A percentile compares a stretch with the other conserved stretches of the same genome.
Conservation (phyloP, 2,888 invertebrate species). For the Eucera pruinosa region DNA sequence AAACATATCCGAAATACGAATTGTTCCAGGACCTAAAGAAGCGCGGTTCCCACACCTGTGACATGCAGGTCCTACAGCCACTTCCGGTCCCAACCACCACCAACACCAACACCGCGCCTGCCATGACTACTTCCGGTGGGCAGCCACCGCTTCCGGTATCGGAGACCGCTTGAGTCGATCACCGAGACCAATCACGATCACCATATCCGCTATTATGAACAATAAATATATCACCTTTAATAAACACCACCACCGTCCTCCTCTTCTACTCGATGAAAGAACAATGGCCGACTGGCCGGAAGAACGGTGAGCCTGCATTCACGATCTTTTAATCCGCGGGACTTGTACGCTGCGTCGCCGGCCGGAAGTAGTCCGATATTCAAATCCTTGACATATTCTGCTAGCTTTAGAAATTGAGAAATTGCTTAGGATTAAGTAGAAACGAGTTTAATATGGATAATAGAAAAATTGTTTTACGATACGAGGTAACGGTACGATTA, state of each 20-base stretch:
- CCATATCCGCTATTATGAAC: conserved; percentile 65
- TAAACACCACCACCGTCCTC: conserved; percentile 63
- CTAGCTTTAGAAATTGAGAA: neutral
- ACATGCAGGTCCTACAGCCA: conserved; percentile 84
- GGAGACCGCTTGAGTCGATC: conserved; percentile 83
- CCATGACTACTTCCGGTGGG: conserved; percentile 82
- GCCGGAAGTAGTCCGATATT: conserved; percentile 40
- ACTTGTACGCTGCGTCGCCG: neutral
- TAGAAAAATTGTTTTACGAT: neutral
- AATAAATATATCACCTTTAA: conserved; percentile 59
- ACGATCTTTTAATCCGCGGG: conserved; percentile 41
- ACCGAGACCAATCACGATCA: conserved; percentile 71
- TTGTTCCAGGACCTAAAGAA: conserved; percentile 84
- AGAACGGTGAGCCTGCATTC: conserved; percentile 80
- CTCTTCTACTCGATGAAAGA: conserved; percentile 72
- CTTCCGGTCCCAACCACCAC: conserved; percentile 80
- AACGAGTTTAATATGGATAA: no score
- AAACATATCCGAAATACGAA: conserved; percentile 79
- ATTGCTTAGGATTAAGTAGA: neutral
- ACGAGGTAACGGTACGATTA: no score
- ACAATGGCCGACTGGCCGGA: conserved; percentile 77
- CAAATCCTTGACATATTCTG: neutral
- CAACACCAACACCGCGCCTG: conserved; percentile 79
- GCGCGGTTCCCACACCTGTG: conserved; percentile 84
- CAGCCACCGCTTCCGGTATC: conserved; percentile 79